Percentiles rank a stretch among this genome's conserved stretches.
phyloP scores from a whole-genome alignment of 2,888 invertebrate species.

The Phalera bucephala region DNA sequence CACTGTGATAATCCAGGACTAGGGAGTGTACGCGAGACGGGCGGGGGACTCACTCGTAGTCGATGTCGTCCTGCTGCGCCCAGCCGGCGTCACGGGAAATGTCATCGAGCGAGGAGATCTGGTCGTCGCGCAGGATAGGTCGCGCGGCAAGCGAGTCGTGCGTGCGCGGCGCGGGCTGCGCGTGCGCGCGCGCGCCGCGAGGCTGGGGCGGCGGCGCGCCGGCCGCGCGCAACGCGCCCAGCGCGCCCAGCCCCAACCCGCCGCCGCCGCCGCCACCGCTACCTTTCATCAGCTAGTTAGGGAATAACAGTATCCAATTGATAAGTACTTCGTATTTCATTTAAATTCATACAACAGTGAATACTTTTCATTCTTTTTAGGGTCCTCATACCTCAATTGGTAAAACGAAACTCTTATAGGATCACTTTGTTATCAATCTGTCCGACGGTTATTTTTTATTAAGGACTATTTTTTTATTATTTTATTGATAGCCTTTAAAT shows the following conservation, averaged over 20 bases:
- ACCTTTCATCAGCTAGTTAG: constrained; percentile 73
- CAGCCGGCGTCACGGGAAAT: constrained; percentile 95
- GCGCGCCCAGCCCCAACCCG: constrained; percentile 72
- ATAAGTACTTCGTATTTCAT: no score
- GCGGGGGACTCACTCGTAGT: constrained; percentile 88
- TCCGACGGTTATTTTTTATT: no score
- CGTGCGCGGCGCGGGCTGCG: constrained; percentile 66
- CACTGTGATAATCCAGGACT: no score
- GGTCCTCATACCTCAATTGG: no score
- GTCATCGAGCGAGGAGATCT: constrained; percentile 95
- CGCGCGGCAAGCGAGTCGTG: constrained; percentile 87
- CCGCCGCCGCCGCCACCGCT: constrained; percentile 68
- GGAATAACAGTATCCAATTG: constrained; percentile 5
- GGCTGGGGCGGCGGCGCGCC: constrained; percentile 26
- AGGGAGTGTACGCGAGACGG: no score
- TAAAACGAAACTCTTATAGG: no score
- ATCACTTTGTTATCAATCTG: no score
- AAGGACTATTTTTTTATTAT: no score
- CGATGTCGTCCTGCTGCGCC: constrained; percentile 96
- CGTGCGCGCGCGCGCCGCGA: constrained; percentile 31
- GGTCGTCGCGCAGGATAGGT: constrained; percentile 96
- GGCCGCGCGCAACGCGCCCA: constrained; percentile 57
- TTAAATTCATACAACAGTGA: no score
- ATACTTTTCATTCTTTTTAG: no score
- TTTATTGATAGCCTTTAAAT: no score